Conservation (phyloP, 2,888 invertebrate species). For the Drosophila setosimentum region DNA sequence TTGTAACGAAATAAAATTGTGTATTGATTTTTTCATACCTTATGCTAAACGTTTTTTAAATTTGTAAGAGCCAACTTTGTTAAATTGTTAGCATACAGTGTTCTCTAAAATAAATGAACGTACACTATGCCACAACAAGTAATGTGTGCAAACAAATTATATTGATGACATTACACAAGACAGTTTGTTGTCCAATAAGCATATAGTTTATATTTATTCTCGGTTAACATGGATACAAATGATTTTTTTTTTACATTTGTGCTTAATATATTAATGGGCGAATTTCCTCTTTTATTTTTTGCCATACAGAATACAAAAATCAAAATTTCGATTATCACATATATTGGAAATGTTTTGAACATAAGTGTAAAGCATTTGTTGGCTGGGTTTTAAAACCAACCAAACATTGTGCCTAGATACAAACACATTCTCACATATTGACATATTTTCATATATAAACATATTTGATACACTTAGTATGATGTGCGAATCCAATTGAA, state of each 20-base stretch:
- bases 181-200: constrained; percentile 6
- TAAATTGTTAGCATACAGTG: neutral
- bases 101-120: neutral
- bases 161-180: neutral
- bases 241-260: neutral
- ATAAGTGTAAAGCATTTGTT: neutral
- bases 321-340: neutral
- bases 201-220: neutral
- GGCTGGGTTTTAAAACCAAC: neutral
- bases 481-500: constrained; percentile 11
- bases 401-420: neutral
- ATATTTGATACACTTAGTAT: constrained; percentile 3
- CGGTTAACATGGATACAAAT: neutral
- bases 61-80: constrained; percentile 8
- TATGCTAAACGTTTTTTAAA: neutral
- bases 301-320: neutral
- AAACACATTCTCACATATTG: neutral
- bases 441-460: neutral
- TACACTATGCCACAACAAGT: neutral
- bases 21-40: neutral
- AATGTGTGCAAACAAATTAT: neutral
- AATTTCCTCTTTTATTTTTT: neutral
- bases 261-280: neutral
- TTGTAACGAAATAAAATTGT: constrained; percentile 13
- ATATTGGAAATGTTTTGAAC: neutral